Base-by-base conservation (phyloP, 2,888 invertebrate genomes). In the Myopa tessellatipennis region DNA sequence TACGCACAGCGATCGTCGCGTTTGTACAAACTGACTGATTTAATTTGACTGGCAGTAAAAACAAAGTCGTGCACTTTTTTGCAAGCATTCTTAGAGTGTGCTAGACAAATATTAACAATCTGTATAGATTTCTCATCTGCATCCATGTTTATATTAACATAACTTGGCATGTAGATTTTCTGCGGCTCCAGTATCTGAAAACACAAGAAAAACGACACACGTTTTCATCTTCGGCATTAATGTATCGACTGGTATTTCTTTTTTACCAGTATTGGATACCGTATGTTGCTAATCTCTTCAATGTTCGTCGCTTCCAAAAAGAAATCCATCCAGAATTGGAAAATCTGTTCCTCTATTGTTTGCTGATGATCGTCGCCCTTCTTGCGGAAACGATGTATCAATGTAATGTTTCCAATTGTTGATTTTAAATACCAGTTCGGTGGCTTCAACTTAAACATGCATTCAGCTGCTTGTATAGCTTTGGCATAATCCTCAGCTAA, bases 321-420 rank as follows among this genome's bases (percentile, higher is more conserved):
- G 90, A 97, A 99, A 86, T 99, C 99, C 93, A 98, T 96, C 99
- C 99, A 99, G 90, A 99, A 99, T 82, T 94, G 93, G 88, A 99
- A 98, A 0, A 97, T 92, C 90, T 96, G 94, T 87, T 96, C 95
- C 87, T 97, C 96, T 0, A 95, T 93, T 0, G 93, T 92, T 12
- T 91, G 90, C 83, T 92, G 92, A 40, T 89, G 87, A 77, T 96
- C 95, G 83, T 95, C 95, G 79, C 92, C 92, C 84, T 94, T 94
- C 87, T 94, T 95, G 74, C 97, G 92, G 90, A 98, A 98, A 81
- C 95, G 91, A 89, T 96, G 96, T 86, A 99, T 99, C 78, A 99
- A 90, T 83, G 95, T 93, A 83, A 98, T 98, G 89, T 99, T 99
- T 34, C 97, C 97, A 88, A 98, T 95, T n/a, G 97, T 97, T 0